Conservation (phyloP, 2,113 vertebrate genomes). For the Zosterops lateralis region DNA sequence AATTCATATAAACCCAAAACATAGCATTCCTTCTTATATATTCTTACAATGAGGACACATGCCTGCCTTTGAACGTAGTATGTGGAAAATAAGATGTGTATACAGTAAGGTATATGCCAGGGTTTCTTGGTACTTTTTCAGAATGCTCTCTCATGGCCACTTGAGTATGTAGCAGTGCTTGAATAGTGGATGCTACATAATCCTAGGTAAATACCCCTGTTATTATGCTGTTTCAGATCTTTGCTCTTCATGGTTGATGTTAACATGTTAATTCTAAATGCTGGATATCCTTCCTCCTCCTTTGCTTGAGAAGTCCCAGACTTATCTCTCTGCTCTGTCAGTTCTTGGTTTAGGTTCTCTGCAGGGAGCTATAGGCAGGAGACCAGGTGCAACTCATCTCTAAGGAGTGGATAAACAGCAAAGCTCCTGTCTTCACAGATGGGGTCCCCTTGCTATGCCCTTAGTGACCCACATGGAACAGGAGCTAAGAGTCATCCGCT, state of each 20-base stretch:
- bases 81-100: not conserved
- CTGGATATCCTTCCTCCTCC: not conserved
- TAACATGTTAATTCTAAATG: not conserved
- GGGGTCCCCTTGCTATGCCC: not conserved
- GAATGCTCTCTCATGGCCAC: not conserved
- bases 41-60: not conserved
- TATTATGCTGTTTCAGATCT: not conserved
- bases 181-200: not conserved
- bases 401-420: not conserved
- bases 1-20: not conserved
- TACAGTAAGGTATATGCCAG: not conserved
- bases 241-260: not conserved
- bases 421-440: not conserved
- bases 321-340: not conserved
- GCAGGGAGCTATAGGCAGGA: not conserved
- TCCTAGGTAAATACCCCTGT: not conserved
- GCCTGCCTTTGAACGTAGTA: not conserved
- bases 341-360: not conserved
- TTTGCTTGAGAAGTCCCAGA: not conserved
- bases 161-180: not conserved
- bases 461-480: not conserved
- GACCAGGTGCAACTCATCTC: not conserved
- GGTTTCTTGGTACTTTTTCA: not conserved
- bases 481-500: not conserved
- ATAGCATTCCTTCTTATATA: not conserved